Percentiles rank a stretch among this genome's conserved stretches.
Evolutionary conservation across 2,113 vertebrate genomes (phyloP).

Genomic region (Leptosomus discolor): DNA sequence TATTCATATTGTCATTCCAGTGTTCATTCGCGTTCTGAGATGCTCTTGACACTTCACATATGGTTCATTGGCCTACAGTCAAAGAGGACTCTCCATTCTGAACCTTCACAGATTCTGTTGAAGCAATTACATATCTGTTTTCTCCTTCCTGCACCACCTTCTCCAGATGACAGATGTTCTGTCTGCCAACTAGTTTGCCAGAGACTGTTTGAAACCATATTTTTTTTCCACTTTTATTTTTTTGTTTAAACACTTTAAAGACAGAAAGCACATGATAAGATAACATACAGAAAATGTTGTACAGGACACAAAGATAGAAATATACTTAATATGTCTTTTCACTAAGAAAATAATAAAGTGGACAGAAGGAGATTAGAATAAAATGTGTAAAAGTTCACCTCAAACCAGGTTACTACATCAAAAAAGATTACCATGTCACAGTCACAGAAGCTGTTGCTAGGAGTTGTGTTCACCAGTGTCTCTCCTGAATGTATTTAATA

Average conservation of each 20-base stretch:
- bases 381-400: neutral
- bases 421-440: neutral
- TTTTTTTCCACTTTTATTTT: neutral
- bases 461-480: neutral
- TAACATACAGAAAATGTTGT: neutral
- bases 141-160: neutral
- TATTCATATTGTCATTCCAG: neutral
- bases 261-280: neutral
- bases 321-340: neutral
- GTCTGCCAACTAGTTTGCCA: neutral
- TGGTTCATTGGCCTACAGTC: neutral
- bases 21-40: neutral
- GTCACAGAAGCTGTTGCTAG: neutral
- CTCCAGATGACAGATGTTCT: neutral
- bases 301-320: neutral
- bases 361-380: neutral
- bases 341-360: neutral
- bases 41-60: neutral
- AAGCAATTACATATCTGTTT: neutral
- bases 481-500: neutral
- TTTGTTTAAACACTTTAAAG: neutral
- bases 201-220: neutral
- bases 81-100: neutral
- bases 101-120: neutral
- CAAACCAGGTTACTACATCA: neutral